phyloP scores from a whole-genome alignment of 2,888 invertebrate genomes.

The Nesidiocoris tenuis region DNA sequence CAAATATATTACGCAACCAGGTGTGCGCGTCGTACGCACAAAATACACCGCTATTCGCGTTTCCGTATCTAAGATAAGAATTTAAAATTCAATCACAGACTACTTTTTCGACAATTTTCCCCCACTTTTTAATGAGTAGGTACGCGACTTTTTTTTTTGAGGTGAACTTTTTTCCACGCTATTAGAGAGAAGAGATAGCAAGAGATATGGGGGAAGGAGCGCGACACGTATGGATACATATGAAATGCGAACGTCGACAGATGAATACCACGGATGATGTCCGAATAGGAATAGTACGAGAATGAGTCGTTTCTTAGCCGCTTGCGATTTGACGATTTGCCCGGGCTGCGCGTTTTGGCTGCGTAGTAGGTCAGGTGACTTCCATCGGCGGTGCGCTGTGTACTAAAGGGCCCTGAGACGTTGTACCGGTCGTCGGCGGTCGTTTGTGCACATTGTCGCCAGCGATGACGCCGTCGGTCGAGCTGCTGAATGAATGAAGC shows the following conservation, averaged over 20 bases:
- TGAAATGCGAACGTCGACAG: neutral
- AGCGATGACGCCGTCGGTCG: slow-evolving; percentile 33
- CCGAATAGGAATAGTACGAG: neutral
- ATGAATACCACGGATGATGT: neutral
- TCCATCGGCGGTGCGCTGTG: slow-evolving; percentile 48
- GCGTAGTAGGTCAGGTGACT: slow-evolving; percentile 48
- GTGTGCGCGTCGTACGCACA: slow-evolving; percentile 21
- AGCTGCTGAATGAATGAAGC: slow-evolving; percentile 9
- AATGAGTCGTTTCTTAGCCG: neutral
- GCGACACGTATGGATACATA: slow-evolving; percentile 12
- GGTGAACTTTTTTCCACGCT: slow-evolving; percentile 22
- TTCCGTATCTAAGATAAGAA: slow-evolving; percentile 23
- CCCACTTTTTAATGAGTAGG: neutral
- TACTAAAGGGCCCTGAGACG: slow-evolving; percentile 36
- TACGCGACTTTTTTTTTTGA: slow-evolving; percentile 31
- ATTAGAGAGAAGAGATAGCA: slow-evolving; percentile 20
- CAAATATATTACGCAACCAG: slow-evolving; percentile 19
- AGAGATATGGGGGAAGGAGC: slow-evolving; percentile 28
- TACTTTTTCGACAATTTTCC: slow-evolving; percentile 19
- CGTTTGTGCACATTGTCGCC: slow-evolving; percentile 42
- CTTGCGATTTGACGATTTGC: too few species aligned
- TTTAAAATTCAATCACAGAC: slow-evolving; percentile 36
- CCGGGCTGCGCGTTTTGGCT: too few species aligned
- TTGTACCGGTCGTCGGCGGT: slow-evolving; percentile 14
- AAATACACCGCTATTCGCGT: slow-evolving; percentile 29